Base-by-base conservation (phyloP, 2,113 vertebrate genomes). In the Thalassoma bifasciatum region DNA sequence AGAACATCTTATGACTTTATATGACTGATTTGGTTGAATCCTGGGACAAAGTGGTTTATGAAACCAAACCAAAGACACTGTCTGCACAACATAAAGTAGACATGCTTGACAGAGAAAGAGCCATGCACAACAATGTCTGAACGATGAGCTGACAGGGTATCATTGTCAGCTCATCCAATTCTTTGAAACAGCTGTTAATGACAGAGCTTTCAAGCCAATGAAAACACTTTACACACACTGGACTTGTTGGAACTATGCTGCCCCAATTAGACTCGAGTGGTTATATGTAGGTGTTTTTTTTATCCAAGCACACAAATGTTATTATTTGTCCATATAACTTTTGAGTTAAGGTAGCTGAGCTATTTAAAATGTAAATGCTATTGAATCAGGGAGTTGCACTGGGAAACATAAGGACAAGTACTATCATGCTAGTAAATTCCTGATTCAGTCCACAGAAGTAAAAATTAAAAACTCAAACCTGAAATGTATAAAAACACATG, bases 121-220 rank as follows among this genome's bases (percentile, higher is more conserved):
- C 7, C 0, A 36, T 30, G 3, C 30, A 30, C 30, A 8, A 46
- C n/a, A 52, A 49, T 22, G 42, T 17, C 42, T 44, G n/a, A 57
- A 62, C 47, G 10, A n/a, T 40, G 23, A 3, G 21, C 57, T 52
- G 24, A 40, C 8, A 34, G 38, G 21, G 23, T 30, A 30, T 30
- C 30, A 30, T 4, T n/a, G n/a, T n/a, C n/a, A 30, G 30, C 30
- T 30, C 38, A 38, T 65, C n/a, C 21, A 64, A 19, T 58, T 26
- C 19, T 40, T 49, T 56, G 36, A 73, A 57, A 77, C 22, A 26
- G 9, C 21, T 63, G 21, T 49, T 63, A 40, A 57, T 50, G 19
- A 44, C 24, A 36, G 3, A 57, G 14, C 17, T 40, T 57, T 70
- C 10, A 34, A 42, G 6, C 2, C 14, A 24, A 30, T 68, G 13